Percentiles rank a stretch among this genome's conserved stretches.
These are phyloP conservation scores for Phocides pigmalion DNA, from an alignment of 1,140 invertebrate species.

Conservation along the genomic window DNA sequence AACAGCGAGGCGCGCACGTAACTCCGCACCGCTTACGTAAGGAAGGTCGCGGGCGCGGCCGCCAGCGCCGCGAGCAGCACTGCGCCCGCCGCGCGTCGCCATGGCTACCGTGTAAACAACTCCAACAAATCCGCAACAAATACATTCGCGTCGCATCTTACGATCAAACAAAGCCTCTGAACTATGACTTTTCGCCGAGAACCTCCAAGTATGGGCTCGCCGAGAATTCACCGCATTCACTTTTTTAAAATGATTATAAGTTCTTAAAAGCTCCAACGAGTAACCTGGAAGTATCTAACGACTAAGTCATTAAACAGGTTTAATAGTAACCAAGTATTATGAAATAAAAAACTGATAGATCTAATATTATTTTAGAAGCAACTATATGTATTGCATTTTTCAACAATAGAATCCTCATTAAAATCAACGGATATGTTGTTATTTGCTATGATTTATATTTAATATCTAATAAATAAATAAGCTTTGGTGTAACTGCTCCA, in stretches of 20 bases:
- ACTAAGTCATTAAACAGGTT: too few species aligned
- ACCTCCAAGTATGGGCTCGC: background rate
- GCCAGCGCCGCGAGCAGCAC: background rate
- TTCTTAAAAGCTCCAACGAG: background rate
- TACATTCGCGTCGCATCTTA: background rate
- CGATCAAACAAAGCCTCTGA: background rate
- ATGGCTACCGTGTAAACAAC: background rate
- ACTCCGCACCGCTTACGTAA: background rate
- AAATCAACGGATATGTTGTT: too few species aligned
- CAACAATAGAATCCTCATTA: too few species aligned
- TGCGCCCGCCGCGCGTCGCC: background rate
- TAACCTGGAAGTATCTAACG: too few species aligned
- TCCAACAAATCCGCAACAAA: too few species aligned
- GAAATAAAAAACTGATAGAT: too few species aligned
- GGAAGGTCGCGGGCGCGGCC: background rate
- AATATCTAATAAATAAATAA: too few species aligned
- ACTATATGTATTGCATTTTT: too few species aligned
- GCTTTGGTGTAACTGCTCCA: too few species aligned
- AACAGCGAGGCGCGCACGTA: background rate
- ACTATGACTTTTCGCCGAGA: background rate
- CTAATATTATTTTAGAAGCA: too few species aligned
- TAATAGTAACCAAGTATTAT: too few species aligned
- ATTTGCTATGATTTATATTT: too few species aligned
- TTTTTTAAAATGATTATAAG: background rate
- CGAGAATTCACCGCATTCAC: background rate